These are phyloP conservation scores for Proterorhinus semilunaris DNA, from an alignment of 2,113 vertebrate species.

Conservation along the genomic window DNA sequence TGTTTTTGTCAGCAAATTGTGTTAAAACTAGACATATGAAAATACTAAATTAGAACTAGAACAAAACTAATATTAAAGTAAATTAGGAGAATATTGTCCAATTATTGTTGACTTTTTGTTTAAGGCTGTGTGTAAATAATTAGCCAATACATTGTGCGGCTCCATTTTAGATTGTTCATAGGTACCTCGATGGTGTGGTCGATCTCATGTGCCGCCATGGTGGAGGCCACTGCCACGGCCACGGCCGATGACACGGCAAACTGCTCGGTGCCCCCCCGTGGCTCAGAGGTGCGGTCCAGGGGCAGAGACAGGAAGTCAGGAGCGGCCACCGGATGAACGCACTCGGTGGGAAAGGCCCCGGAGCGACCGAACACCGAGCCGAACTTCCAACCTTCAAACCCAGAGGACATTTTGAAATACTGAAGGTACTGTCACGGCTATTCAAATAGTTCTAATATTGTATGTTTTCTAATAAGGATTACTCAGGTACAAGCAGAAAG, in stretches of 20 bases:
- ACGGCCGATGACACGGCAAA: conserved; percentile 81
- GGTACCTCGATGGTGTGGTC: conserved; percentile 85
- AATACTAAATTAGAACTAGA: no score
- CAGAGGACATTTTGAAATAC: background rate
- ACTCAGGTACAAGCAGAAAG: no score
- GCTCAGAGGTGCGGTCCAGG: conserved; percentile 79
- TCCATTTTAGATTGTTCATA: background rate
- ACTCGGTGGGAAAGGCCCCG: conserved; percentile 84
- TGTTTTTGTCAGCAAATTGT: no score
- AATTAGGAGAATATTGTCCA: no score
- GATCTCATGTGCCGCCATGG: conserved; percentile 84
- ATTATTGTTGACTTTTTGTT: no score
- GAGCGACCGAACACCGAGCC: conserved; percentile 87
- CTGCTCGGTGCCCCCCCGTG: conserved; percentile 80
- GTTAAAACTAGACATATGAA: no score
- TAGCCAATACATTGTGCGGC: no score
- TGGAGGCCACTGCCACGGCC: conserved; percentile 85
- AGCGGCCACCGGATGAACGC: conserved; percentile 84
- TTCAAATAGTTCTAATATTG: no score
- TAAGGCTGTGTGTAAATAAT: no score
- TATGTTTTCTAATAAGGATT: no score
- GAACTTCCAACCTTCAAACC: conserved; percentile 89
- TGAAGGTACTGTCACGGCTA: background rate
- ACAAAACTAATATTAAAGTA: no score
- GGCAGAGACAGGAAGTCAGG: conserved; percentile 90